Conservation (phyloP, 2,888 invertebrate species). For the Opisthograptis luteolata region DNA sequence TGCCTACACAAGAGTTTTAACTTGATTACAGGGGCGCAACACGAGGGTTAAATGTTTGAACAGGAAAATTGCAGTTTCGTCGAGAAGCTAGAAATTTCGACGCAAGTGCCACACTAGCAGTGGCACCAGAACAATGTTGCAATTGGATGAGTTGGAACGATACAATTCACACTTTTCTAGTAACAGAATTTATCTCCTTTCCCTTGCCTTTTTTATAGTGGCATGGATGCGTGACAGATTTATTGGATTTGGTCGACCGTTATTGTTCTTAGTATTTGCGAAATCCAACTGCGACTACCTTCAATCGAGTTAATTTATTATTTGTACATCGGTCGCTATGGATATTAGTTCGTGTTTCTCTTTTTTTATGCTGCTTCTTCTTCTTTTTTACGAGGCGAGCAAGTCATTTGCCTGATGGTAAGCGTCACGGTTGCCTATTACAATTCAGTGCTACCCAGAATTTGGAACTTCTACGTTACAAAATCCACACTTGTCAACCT, state of each 20-base stretch:
- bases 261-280: slow-evolving; percentile 20
- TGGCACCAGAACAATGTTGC: slow-evolving; percentile 54
- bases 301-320: no score
- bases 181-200: slow-evolving; percentile 34
- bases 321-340: no score
- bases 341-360: no score
- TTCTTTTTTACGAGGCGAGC: no score
- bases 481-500: no score
- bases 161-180: slow-evolving; percentile 44
- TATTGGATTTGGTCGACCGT: slow-evolving; percentile 19
- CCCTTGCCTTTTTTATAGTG: slow-evolving; percentile 26
- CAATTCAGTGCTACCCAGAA: no score
- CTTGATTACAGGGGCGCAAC: slow-evolving; percentile 58
- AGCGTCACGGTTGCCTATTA: no score
- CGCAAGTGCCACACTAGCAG: slow-evolving; percentile 48
- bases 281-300: slow-evolving; percentile 4
- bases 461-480: no score
- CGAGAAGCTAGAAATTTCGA: slow-evolving; percentile 54
- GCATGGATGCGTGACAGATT: slow-evolving; percentile 24
- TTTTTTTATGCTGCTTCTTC: no score
- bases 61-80: slow-evolving; percentile 60
- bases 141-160: slow-evolving; percentile 46
- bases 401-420: no score
- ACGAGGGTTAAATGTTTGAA: slow-evolving; percentile 57
- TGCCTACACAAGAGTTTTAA: slow-evolving; percentile 48